Evolutionary conservation across 2,797 vertebrate genomes (phyloP), one percentile per base, ranked within the genome.

Genomic region (Ctenopoma kingsleyae): DNA sequence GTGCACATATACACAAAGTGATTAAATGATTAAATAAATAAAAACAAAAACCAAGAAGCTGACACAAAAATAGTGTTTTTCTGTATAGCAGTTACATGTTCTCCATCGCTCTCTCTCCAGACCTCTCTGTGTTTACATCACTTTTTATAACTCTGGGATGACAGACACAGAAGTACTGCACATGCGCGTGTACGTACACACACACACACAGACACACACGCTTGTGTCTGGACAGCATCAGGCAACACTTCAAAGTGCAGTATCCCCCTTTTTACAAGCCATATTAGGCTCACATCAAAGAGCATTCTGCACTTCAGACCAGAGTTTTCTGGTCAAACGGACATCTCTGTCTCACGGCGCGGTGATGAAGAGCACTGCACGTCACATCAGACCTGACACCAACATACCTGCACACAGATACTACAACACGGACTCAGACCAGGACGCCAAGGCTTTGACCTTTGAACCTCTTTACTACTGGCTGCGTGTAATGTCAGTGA

Each of bases 211-310:
- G 71, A 83, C 68, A 72, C 51, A 68, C 61, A 55, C 62, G 23
- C n/a, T 27, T 16, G 74, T 67, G 80, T 93, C 93, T 94, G 91
- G 91, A 86, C 80, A 91, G 73, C 71, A 61, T 94, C 92, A 93
- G 87, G 61, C 82, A 78, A 82, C 89, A 93, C 92, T 92, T 93
- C 86, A 92, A 94, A 94, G 91, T 89, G 83, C 84, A 86, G 86
- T 77, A 90, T 84, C 83, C 82, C 84, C 80, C 80, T 84, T 89
- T 93, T 93, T 91, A 93, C 90, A 87, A 90, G 90, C 90, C 86
- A 67, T 92, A 91, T 93, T 91, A 93, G 90, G 76, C 81, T 74
- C 65, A 93, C 84, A 93, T 94, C 92, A 94, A 94, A 94, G 91
- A 48, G 0, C 17, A 5, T 65, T 65, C 78, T 77, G 78, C 58